These are phyloP conservation scores for Sitta carolinensis DNA, from an alignment of 2,797 vertebrate species.

Conservation along the genomic window DNA sequence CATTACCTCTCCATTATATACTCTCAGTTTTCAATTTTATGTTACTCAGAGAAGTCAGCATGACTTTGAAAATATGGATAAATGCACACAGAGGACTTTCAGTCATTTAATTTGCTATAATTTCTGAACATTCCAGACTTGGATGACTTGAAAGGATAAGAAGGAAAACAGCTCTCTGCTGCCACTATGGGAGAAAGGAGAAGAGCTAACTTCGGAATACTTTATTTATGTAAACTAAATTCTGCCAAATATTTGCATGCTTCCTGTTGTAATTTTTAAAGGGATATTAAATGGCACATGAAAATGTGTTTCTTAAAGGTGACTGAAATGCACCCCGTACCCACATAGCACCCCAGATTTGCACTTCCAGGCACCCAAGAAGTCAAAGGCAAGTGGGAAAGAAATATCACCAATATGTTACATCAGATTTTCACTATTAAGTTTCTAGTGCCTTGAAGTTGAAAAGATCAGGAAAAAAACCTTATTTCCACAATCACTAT, in stretches of 20 bases:
- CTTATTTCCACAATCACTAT: background rate
- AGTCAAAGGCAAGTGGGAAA: background rate
- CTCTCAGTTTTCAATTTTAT: background rate
- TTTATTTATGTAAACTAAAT: background rate
- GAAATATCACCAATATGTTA: background rate
- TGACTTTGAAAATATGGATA: background rate
- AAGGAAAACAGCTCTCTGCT: background rate
- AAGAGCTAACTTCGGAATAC: background rate
- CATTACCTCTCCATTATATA: background rate
- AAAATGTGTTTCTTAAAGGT: background rate
- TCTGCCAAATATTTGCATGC: background rate
- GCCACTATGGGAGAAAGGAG: background rate
- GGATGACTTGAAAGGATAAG: background rate
- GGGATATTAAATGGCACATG: background rate
- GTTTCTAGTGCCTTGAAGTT: background rate
- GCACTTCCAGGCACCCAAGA: background rate
- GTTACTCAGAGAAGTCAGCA: background rate
- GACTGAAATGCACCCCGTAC: background rate
- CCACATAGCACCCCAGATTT: background rate
- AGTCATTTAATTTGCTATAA: background rate
- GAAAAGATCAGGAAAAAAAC: background rate
- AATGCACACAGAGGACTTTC: rapidly evolving
- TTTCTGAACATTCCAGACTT: background rate
- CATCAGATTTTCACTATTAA: background rate
- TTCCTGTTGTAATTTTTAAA: background rate